Evolutionary conservation across 2,888 invertebrate species (phyloP), one percentile per base, ranked within the genome.

Genomic region (Scaptomyza flava): DNA sequence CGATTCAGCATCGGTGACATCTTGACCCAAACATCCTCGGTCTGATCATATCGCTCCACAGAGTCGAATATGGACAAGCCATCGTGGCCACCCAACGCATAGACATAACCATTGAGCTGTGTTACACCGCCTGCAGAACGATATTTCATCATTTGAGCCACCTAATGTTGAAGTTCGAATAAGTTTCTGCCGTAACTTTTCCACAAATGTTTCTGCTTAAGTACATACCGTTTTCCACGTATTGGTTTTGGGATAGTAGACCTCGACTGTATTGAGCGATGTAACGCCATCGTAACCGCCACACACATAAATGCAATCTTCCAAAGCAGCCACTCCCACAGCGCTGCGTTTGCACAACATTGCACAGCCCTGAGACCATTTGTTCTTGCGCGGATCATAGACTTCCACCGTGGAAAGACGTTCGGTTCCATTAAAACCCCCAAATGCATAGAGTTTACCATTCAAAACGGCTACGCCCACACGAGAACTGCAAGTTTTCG

Each of bases 11-110:
- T 97, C 0, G 96, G 94, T 30, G 95, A 94, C 47, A 96, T 95
- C 78, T 94, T 93, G 0, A 93, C 93, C 97, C 97, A 97, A 17
- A 93, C 92, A 77, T 95, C 95, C 20, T 94, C 94, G 48, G 94
- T 93, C 0, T 96, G 95, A 92, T 96, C 96, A 89, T 95, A 97
- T 54, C 95, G 93, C 92, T 97, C 97, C 2, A 97, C 96, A 2
- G 96, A 96, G 92, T 96, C 96, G 91, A 96, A 97, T 81, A 97
- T 97, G 6, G 96, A 96, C 14, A 97, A 92, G 0, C 97, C 97
- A 92, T 97, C 97, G 89, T 97, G 97, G 0, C 97, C 97, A 14
- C 97, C 98, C 43, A 97, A 93, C 0, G 96, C 96, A 90, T 96
- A 96, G 58, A 97, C 95, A 84, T 94, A 95, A 36, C 96, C 96